Percentiles rank a stretch among this genome's conserved stretches.
phyloP scores from a whole-genome alignment of 2,888 invertebrate species.

The Coelinius sp. region DNA sequence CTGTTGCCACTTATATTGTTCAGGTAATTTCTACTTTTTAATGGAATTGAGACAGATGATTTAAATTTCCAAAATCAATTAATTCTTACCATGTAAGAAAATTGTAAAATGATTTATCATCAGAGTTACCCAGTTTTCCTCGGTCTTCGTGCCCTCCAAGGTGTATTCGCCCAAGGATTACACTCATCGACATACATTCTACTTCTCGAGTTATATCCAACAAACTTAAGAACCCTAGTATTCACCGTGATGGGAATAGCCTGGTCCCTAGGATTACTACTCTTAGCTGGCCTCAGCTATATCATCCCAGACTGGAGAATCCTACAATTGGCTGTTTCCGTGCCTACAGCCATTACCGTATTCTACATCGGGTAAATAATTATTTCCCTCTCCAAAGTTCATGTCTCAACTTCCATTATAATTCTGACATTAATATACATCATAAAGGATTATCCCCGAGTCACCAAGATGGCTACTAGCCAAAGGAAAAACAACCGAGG shows the following conservation, averaged over 20 bases:
- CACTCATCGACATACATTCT: conserved; percentile 72
- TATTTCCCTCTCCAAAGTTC: neutral
- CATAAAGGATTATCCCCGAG: conserved; percentile 68
- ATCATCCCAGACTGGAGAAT: conserved; percentile 72
- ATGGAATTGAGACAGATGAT: neutral
- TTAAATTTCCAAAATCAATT: neutral
- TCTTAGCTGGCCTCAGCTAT: conserved; percentile 70
- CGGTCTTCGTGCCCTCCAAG: conserved; percentile 68
- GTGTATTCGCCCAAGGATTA: conserved; percentile 71
- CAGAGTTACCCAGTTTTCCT: conserved; percentile 66
- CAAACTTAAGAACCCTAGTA: conserved; percentile 70
- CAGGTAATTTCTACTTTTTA: conserved; percentile 56
- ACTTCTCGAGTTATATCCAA: conserved; percentile 72
- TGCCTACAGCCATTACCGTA: conserved; percentile 71
- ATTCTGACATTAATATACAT: neutral
- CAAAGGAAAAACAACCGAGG: conserved; percentile 62
- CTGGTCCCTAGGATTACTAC: conserved; percentile 71
- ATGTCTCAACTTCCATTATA: neutral
- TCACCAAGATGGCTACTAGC: conserved; percentile 69
- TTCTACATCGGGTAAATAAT: conserved; percentile 66
- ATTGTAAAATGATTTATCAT: conserved; percentile 53
- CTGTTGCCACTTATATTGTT: conserved; percentile 61
- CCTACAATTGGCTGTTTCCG: conserved; percentile 72
- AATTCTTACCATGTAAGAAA: neutral
- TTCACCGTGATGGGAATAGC: conserved; percentile 71